Evolutionary conservation across 1,140 invertebrate genomes (phyloP).

Genomic region (Eciton burchellii): DNA sequence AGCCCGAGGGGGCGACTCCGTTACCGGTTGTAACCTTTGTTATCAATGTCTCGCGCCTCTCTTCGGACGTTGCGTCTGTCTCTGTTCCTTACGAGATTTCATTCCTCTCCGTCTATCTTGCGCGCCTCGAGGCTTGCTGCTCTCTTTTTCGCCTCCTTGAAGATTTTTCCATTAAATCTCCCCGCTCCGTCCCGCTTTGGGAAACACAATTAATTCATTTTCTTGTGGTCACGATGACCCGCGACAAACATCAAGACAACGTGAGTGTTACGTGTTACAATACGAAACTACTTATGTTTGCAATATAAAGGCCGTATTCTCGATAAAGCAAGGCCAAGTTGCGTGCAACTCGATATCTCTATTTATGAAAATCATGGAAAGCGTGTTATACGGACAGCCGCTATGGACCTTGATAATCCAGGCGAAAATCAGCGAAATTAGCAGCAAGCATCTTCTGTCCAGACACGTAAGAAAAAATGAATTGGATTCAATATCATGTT

Average conservation of each 20-base stretch:
- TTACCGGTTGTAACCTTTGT: slow-evolving; percentile 29
- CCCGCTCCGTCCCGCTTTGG: background rate
- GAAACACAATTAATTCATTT: background rate
- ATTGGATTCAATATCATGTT: background rate
- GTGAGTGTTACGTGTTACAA: too few species aligned
- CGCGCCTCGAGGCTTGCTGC: background rate
- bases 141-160: background rate
- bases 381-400: too few species aligned
- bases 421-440: too few species aligned
- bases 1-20: slow-evolving; percentile 33
- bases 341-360: too few species aligned
- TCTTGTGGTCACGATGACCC: too few species aligned
- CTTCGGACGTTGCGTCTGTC: slow-evolving; percentile 3
- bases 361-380: too few species aligned
- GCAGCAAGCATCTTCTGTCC: background rate
- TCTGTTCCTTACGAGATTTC: slow-evolving; percentile 27
- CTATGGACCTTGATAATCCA: too few species aligned
- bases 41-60: slow-evolving; percentile 18
- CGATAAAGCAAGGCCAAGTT: too few species aligned
- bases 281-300: too few species aligned
- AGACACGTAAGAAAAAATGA: background rate
- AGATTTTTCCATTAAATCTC: slow-evolving; percentile 19
- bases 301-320: too few species aligned
- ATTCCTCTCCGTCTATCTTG: slow-evolving; percentile 20
- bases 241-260: too few species aligned